Evolutionary conservation across 2,888 invertebrate genomes (phyloP).

Genomic region (Lithosia quadra): DNA sequence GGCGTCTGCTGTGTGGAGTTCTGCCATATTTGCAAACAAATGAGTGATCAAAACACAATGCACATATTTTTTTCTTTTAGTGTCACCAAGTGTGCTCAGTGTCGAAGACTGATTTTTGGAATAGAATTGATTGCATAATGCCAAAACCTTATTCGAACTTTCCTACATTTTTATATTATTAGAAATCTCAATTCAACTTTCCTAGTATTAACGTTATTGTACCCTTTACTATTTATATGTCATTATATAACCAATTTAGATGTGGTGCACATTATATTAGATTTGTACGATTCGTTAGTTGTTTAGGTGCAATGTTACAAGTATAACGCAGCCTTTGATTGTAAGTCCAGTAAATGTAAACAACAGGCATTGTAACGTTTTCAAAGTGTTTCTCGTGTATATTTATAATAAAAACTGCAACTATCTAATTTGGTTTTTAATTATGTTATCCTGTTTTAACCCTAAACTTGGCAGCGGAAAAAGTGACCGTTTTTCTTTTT

Average conservation of each 20-base stretch:
- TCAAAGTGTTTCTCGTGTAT: constrained; percentile 67
- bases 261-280: constrained; percentile 64
- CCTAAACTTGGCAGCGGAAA: too few species aligned
- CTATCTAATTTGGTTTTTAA: constrained; percentile 59
- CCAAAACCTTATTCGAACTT: constrained; percentile 64
- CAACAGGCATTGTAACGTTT: constrained; percentile 59
- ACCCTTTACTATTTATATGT: constrained; percentile 51
- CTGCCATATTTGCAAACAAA: constrained; percentile 42
- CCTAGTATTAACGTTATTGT: constrained; percentile 41
- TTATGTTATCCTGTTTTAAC: constrained; percentile 23
- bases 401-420: constrained; percentile 76
- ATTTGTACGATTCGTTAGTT: constrained; percentile 43
- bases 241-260: constrained; percentile 58
- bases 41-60: constrained; percentile 54
- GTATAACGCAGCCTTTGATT: constrained; percentile 29
- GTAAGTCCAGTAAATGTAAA: constrained; percentile 26
- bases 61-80: constrained; percentile 55
- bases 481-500: too few species aligned
- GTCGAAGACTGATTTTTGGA: constrained; percentile 83
- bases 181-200: constrained; percentile 44
- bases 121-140: constrained; percentile 55
- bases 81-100: constrained; percentile 73
- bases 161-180: constrained; percentile 56
- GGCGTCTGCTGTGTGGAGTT: constrained; percentile 30
- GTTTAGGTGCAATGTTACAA: constrained; percentile 43